Evolutionary conservation across 2,113 vertebrate genomes (phyloP).

Genomic region (Xiphophorus hellerii): DNA sequence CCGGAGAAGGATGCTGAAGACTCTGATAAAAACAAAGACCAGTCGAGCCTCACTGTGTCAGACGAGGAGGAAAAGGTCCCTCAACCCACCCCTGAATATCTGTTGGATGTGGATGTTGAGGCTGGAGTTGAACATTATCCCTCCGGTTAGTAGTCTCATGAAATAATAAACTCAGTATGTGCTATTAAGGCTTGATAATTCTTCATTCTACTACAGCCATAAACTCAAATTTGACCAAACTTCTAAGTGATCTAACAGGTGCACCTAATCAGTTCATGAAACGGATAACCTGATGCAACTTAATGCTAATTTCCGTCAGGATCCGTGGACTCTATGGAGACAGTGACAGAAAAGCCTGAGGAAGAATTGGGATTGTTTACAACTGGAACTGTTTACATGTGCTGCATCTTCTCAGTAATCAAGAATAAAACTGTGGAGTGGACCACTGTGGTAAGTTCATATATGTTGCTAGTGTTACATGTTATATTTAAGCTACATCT

Average conservation of each 20-base stretch:
- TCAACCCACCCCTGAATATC: slow-evolving; percentile 69
- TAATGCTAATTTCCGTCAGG: slow-evolving; percentile 45
- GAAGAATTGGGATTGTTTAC: slow-evolving; percentile 59
- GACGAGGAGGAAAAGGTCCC: slow-evolving; percentile 71
- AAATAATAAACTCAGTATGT: background rate
- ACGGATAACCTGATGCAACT: background rate
- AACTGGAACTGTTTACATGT: slow-evolving; percentile 43
- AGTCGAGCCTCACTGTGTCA: slow-evolving; percentile 43
- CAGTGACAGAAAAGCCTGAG: slow-evolving; percentile 51
- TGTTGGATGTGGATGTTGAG: slow-evolving; percentile 64
- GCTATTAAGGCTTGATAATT: background rate
- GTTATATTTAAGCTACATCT: no score
- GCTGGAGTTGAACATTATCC: slow-evolving; percentile 61
- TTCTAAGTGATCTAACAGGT: background rate
- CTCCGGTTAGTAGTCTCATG: slow-evolving; percentile 64
- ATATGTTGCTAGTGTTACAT: no score
- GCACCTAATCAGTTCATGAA: background rate
- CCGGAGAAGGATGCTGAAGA: slow-evolving; percentile 72
- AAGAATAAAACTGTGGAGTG: slow-evolving; percentile 65
- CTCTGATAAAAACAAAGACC: slow-evolving; percentile 75
- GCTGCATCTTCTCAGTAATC: slow-evolving; percentile 34
- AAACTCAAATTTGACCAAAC: no score
- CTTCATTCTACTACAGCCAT: no score
- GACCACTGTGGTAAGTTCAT: slow-evolving; percentile 80
- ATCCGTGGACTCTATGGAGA: slow-evolving; percentile 61